These are phyloP conservation scores for Eupithecia vulgata DNA, from an alignment of 2,888 invertebrate species.

Conservation along the genomic window DNA sequence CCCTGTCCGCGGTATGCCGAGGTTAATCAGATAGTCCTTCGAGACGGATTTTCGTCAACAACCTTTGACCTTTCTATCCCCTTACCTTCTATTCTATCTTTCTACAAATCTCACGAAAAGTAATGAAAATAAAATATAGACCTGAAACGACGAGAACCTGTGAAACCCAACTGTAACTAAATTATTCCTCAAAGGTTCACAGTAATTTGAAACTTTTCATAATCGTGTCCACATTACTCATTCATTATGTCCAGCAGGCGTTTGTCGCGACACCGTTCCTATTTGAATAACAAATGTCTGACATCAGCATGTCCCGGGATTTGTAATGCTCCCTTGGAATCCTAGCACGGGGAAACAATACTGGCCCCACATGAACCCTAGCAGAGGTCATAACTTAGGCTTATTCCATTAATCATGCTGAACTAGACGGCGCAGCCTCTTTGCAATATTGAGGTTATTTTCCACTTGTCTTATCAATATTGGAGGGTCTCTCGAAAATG, in stretches of 20 bases:
- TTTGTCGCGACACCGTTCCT: slow-evolving; percentile 70
- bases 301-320: slow-evolving; percentile 76
- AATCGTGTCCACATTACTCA: slow-evolving; percentile 82
- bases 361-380: slow-evolving; percentile 54
- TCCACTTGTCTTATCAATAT: slow-evolving; percentile 32
- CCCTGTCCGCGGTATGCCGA: neutral
- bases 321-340: slow-evolving; percentile 62
- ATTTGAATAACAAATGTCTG: slow-evolving; percentile 82
- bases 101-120: neutral
- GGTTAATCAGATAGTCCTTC: slow-evolving; percentile 12
- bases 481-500: slow-evolving; percentile 11
- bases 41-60: neutral
- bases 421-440: slow-evolving; percentile 37
- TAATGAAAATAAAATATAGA: neutral
- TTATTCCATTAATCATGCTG: slow-evolving; percentile 49
- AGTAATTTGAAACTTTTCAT: slow-evolving; percentile 65
- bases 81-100: neutral
- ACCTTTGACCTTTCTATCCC: too few relatives aligned
- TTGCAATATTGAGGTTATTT: slow-evolving; percentile 38
- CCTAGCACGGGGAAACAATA: slow-evolving; percentile 62
- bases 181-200: slow-evolving; percentile 13
- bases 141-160: neutral
- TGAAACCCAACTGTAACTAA: neutral
- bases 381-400: slow-evolving; percentile 51
- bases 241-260: slow-evolving; percentile 67